phyloP scores from a whole-genome alignment of 2,797 vertebrate genomes.

The Cirrhinus mrigala region DNA sequence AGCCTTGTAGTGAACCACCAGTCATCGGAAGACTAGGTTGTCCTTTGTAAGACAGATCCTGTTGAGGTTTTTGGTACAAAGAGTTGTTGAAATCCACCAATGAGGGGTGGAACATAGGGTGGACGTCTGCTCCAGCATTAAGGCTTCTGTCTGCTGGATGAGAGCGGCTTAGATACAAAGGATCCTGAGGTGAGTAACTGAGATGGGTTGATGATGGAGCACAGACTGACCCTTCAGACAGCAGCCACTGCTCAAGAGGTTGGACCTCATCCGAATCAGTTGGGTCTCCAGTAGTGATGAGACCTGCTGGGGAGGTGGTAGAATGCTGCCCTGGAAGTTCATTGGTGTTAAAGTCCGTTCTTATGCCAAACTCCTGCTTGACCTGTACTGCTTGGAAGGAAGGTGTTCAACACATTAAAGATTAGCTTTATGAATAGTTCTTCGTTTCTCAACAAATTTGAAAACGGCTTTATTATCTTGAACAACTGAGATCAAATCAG shows the following conservation, averaged over 20 bases:
- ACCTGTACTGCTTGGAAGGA: conserved; percentile 73
- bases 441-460: neutral
- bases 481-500: neutral
- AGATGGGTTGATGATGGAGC: conserved; percentile 66
- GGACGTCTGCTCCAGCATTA: conserved; percentile 73
- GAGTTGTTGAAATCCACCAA: conserved; percentile 76
- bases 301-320: conserved; percentile 61
- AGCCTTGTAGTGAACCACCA: conserved; percentile 76
- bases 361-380: conserved; percentile 87
- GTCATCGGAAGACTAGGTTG: conserved; percentile 82
- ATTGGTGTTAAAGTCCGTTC: conserved; percentile 77
- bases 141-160: conserved; percentile 76
- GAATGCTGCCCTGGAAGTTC: conserved; percentile 71
- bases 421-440: neutral
- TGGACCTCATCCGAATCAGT: conserved; percentile 75
- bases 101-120: conserved; percentile 77
- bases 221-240: conserved; percentile 77
- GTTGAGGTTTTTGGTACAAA: conserved; percentile 82
- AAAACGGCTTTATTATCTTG: neutral
- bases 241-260: conserved; percentile 74
- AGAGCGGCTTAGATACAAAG: conserved; percentile 69
- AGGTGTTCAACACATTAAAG: neutral
- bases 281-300: conserved; percentile 72
- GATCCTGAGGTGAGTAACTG: conserved; percentile 72
- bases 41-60: conserved; percentile 78